Conservation (phyloP, 2,113 vertebrate genomes). For the Lampris megalopsis region DNA sequence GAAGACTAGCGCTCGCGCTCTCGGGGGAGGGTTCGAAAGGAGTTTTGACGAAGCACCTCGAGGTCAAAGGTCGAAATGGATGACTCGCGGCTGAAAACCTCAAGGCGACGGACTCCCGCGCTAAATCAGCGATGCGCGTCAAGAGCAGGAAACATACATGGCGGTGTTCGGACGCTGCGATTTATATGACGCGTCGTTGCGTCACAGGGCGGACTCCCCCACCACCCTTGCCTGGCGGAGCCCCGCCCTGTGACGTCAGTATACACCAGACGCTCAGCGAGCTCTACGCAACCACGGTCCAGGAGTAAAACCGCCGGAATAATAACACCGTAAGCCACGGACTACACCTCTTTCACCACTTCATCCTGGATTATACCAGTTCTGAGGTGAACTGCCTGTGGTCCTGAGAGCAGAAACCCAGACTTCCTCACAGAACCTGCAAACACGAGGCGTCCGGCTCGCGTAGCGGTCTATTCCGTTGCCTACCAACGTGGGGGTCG, state of each 20-base stretch:
- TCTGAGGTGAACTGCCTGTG: not conserved
- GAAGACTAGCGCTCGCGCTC: conserved; percentile 11
- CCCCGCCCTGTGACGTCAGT: too few species aligned
- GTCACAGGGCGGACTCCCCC: too few species aligned
- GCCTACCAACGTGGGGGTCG: too few species aligned
- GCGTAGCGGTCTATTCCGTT: too few species aligned
- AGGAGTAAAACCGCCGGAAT: not conserved
- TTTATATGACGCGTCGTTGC: too few species aligned
- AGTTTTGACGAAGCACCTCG: conserved; percentile 59
- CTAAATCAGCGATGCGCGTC: conserved; percentile 46
- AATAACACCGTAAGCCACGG: not conserved
- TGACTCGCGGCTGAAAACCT: conserved; percentile 55
- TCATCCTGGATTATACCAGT: not conserved
- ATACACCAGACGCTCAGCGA: not conserved
- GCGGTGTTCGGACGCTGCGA: too few species aligned
- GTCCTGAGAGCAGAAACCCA: not conserved
- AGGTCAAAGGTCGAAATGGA: conserved; percentile 69
- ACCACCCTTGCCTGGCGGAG: too few species aligned
- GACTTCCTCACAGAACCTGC: not conserved
- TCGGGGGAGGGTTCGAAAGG: conserved; percentile 3
- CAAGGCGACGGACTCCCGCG: conserved; percentile 23
- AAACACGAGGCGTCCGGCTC: not conserved
- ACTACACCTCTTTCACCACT: not conserved
- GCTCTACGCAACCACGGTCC: not conserved
- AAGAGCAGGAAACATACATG: not conserved